phyloP scores from a whole-genome alignment of 1,140 invertebrate species.

The Episyrphus balteatus region DNA sequence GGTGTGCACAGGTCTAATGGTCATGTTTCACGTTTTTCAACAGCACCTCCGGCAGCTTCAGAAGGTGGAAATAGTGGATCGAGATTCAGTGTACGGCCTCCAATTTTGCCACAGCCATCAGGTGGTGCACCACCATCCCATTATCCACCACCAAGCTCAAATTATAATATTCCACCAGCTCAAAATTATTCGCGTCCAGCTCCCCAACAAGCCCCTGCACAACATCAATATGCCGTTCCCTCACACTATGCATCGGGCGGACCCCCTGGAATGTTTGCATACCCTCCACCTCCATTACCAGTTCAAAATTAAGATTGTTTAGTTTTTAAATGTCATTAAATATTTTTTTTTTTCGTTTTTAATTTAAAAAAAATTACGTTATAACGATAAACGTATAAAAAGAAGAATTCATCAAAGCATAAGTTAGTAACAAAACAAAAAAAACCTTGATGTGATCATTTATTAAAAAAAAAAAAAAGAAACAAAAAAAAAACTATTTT shows the following conservation, averaged over 20 bases:
- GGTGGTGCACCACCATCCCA: background rate
- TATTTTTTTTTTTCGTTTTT: too few species aligned
- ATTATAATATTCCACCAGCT: slow-evolving; percentile 2
- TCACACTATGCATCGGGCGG: background rate
- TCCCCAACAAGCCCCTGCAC: slow-evolving; percentile 14
- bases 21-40: slow-evolving; percentile 6
- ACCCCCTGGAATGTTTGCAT: slow-evolving; percentile 22
- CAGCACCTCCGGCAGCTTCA: slow-evolving; percentile 1
- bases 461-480: too few species aligned
- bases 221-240: slow-evolving; percentile 18
- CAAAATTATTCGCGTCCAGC: slow-evolving; percentile 14
- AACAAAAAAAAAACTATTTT: too few species aligned
- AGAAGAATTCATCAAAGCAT: too few species aligned
- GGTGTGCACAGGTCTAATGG: slow-evolving; percentile 2
- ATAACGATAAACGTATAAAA: too few species aligned
- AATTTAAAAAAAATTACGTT: too few species aligned
- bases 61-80: background rate
- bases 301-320: slow-evolving; percentile 29
- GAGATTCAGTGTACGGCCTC: slow-evolving; percentile 1
- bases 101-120: background rate
- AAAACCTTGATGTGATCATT: too few species aligned
- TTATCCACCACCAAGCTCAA: slow-evolving; percentile 6
- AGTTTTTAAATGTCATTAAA: too few species aligned
- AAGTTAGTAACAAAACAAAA: too few species aligned
- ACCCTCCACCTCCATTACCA: slow-evolving; percentile 32